phyloP scores from a whole-genome alignment of 1,140 invertebrate genomes.

The Augochlora pura region DNA sequence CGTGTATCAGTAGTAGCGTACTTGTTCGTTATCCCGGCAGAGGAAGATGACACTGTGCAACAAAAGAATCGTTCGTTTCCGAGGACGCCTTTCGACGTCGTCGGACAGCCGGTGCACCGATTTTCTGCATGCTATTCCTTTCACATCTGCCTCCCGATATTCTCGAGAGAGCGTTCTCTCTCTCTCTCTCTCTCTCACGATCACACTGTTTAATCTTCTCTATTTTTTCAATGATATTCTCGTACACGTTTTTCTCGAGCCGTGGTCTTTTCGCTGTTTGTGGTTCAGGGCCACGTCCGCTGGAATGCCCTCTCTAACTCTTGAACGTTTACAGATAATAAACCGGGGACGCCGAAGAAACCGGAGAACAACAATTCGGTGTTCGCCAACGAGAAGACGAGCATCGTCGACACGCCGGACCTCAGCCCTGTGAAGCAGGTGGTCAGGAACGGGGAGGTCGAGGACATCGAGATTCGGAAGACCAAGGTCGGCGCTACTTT shows the following conservation, averaged over 20 bases:
- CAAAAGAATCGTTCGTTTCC: too few relatives aligned
- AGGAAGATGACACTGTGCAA: too few relatives aligned
- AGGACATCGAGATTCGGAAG: conserved; percentile 71
- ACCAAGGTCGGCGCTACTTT: conserved; percentile 64
- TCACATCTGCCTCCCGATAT: too few relatives aligned
- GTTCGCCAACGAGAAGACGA: conserved; percentile 59
- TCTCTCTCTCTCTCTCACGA: too few relatives aligned
- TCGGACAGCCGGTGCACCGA: too few relatives aligned
- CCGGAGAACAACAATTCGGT: conserved; percentile 76
- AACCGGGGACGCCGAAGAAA: conserved; percentile 49
- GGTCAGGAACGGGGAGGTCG: conserved; percentile 68
- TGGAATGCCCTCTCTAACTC: conserved; percentile 28
- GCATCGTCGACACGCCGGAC: conserved; percentile 68
- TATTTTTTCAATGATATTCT: neutral
- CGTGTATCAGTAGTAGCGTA: neutral
- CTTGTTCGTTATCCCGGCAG: too few relatives aligned
- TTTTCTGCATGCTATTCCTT: too few relatives aligned
- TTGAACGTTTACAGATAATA: conserved; percentile 67
- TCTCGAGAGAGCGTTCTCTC: too few relatives aligned
- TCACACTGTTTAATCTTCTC: too few relatives aligned
- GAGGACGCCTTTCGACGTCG: too few relatives aligned
- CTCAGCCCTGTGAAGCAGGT: conserved; percentile 70
- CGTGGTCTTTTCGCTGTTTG: conserved; percentile 3
- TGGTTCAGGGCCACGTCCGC: neutral
- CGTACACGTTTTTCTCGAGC: neutral